Evolutionary conservation across 2,113 vertebrate species (phyloP), one percentile per base, ranked within the genome.

Genomic region (Rallus limicola): DNA sequence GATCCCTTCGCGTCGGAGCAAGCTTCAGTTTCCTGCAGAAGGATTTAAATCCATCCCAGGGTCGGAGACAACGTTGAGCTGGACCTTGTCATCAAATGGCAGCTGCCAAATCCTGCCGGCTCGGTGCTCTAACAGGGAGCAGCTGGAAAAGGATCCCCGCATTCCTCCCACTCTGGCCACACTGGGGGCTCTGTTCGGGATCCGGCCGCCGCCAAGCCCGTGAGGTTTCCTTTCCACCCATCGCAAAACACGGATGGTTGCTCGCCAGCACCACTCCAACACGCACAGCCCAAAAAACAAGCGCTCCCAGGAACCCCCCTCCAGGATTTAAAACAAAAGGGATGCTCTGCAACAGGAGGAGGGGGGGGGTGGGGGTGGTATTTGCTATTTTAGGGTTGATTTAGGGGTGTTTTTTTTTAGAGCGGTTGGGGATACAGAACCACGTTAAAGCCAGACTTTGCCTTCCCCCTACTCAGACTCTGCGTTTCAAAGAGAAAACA

Each of bases 61-160:
- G 92, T 55, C 16, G 60, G 77, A 42, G 31, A 48, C 72, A 42
- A 92, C 36, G 75, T 88, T 46, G 89, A 16, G 81, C 97, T 95
- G 94, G 96, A 96, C 93, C 95, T 91, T 85, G 94, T 96, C 96
- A 96, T 97, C 96, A 93, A 98, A 97, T 91, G 96, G 97, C 97
- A 97, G 98, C 95, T 97, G 97, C 96, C 94, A 97, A 96, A 95
- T 88, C 92, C 92, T 90, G 86, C 87, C 93, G 96, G 95, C 97
- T 95, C 92, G 50, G 59, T 40, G 96, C 97, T 94, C 96, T 97
- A 97, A 97, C 98, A 78, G 44, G 89, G 97, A 98, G 97, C 98
- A 98, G 98, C 98, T 98, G 98, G 97, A 97, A 95, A 87, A 95
- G 94, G 97, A 97, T 11, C 96, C 93, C 96, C 64, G 94, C 97